phyloP scores from a whole-genome alignment of 2,797 vertebrate genomes.

The Lagorchestes hirsutus region DNA sequence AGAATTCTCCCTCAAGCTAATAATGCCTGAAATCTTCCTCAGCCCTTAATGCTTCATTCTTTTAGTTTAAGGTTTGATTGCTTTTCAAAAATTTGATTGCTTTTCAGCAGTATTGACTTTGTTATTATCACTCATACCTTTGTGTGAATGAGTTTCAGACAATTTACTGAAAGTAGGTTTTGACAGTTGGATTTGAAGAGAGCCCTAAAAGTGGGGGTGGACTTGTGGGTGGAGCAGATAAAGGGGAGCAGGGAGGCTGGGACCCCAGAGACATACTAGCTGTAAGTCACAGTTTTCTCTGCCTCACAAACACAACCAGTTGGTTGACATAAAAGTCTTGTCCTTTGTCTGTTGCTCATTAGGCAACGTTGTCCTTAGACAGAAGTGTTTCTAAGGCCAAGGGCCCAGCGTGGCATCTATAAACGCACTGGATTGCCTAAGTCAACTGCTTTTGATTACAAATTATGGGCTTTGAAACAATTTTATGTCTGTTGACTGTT shows the following conservation, averaged over 20 bases:
- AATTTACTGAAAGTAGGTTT: constrained; percentile 1
- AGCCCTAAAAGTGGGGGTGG: background rate
- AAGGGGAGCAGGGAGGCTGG: background rate
- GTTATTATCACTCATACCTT: background rate
- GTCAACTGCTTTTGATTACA: background rate
- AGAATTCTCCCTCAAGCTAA: background rate
- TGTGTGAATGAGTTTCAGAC: background rate
- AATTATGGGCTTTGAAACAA: background rate
- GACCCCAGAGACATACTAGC: background rate
- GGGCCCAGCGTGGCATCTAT: background rate
- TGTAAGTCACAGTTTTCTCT: background rate
- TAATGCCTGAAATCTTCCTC: background rate
- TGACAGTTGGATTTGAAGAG: background rate
- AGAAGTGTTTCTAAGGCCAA: constrained; percentile 12
- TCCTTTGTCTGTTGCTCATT: background rate
- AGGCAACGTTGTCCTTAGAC: background rate
- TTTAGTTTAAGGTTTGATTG: background rate
- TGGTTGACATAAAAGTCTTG: background rate
- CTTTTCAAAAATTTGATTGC: background rate
- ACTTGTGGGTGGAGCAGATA: background rate
- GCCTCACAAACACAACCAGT: background rate
- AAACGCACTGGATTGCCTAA: constrained; percentile 12
- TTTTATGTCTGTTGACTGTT: constrained; percentile 45
- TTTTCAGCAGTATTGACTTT: background rate
- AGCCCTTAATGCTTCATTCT: background rate